phyloP scores from a whole-genome alignment of 2,113 vertebrate species.

The Larimichthys polyactis region DNA sequence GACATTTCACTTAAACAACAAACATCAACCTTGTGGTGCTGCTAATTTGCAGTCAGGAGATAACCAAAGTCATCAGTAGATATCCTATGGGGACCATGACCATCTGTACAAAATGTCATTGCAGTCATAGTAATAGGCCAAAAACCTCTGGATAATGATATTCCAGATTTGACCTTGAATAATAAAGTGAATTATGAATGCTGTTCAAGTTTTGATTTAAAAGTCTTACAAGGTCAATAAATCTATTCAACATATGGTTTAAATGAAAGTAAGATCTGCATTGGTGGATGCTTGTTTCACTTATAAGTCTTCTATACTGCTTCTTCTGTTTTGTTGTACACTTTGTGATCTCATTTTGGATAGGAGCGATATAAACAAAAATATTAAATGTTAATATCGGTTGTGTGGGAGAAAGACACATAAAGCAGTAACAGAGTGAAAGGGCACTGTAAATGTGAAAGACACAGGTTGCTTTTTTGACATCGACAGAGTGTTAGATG shows the following conservation, averaged over 20 bases:
- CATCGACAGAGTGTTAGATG: constrained; percentile 56
- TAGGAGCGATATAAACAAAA: constrained; percentile 13
- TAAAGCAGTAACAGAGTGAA: constrained; percentile 47
- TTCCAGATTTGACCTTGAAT: neutral
- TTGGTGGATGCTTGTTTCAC: neutral
- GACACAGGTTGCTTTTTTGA: constrained; percentile 60
- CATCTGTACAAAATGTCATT: neutral
- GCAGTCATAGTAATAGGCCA: neutral
- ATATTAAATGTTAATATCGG: constrained; percentile 24
- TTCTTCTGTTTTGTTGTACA: neutral
- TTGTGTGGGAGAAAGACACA: constrained; percentile 5
- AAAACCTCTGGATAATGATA: neutral
- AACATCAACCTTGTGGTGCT: too few relatives aligned
- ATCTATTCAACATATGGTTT: neutral
- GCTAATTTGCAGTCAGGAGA: too few relatives aligned
- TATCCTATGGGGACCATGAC: too few relatives aligned
- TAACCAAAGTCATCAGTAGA: too few relatives aligned
- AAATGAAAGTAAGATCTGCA: neutral
- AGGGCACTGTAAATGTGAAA: constrained; percentile 68
- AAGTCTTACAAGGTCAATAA: neutral
- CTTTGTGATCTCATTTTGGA: constrained; percentile 7
- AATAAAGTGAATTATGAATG: too few relatives aligned
- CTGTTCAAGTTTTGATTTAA: neutral
- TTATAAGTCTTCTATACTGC: neutral
- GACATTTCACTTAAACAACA: too few relatives aligned